Evolutionary conservation across 2,888 invertebrate genomes (phyloP), one percentile per base, ranked within the genome.

Genomic region (Anticlea derivata): DNA sequence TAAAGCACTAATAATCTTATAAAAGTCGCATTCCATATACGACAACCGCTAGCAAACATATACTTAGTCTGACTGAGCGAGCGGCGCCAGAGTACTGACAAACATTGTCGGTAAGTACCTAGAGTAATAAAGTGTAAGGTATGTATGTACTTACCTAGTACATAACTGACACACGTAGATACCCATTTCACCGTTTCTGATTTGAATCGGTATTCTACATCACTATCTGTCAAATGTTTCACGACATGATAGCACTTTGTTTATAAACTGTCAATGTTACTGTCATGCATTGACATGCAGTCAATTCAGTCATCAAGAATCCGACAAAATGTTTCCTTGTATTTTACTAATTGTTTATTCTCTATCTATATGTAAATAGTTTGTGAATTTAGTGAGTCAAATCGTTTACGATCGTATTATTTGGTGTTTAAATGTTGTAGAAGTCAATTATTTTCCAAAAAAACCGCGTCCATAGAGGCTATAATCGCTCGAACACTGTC

Each of bases 401-500:
- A 8, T 31, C 5, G 7, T 35, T 35, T 12, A 23, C 13, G 33
- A 29, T 41, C n/a, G 11, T 39, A 17, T 33, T 30, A 24, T n/a
- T 50, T 40, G 26, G 20, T 52, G 58, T 41, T 39, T 45, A 53
- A n/a, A 49, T 64, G 54, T 58, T 56, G 43, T 34, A 49, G 41
- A 41, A 56, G 43, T 40, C 13, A 43, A 52, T 41, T 41, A 61
- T 54, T 55, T 50, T 53, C 58, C 61, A 66, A 72, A 74, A 74
- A 73, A 72, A 78, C 73, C 58, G 76, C 82, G 87, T 80, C 67
- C 61, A 48, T 84, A 85, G 65, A 75, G 86, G 74, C 72, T 73
- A 78, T 75, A 82, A 79, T 89, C 73, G 82, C 77, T 69, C 79
- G 79, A 67, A 75, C 64, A 72, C 67, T 74, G 67, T 72, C 80